Evolutionary conservation across 1,140 invertebrate species (phyloP), one percentile per base, ranked within the genome.

Genomic region (Ceratina japonica): DNA sequence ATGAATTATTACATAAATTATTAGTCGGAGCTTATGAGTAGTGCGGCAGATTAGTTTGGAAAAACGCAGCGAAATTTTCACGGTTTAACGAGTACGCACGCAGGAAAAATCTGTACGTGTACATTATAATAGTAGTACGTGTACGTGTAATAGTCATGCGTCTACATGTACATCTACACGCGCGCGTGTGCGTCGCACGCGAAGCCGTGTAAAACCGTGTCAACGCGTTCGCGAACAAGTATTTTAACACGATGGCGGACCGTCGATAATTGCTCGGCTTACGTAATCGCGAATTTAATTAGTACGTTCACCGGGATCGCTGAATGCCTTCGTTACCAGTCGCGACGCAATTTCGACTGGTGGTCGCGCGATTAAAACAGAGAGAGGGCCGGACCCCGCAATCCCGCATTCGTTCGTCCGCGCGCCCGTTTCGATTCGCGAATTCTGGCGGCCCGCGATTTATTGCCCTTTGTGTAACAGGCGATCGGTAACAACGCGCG

Each of bases 231-330:
- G 13, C 27, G 22, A 22, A 51, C 64, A 61, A 61, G 22, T 64
- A 51, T 44, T 79, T 79, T 61, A 66, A 74, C 81, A 70, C 59
- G 22, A 51, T 70, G 51, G 58, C 75, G 51, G 59, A 18, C 58
- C 22, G 75, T 66, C 80, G 69, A 85, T 84, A 84, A 85, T 85
- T 85, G 76, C 68, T 81, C 70, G 78, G 74, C 81, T 84, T 85
- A 85, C 70, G 79, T 84, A 84, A 84, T 85, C 70, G 72, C 78
- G 71, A 58, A 84, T 85, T 77, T 85, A 84, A 85, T 85, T 85
- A 85, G 84, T 59, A 68, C 61, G 82, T 79, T 79, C 58, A 58
- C 56, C 49, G 31, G 37, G 58, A 16, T 49, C 56, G 52, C 16
- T 72, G 79, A 85, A 85, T 86, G 65, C 80, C 84, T 86, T 84